A percentile compares a stretch with the other conserved stretches of the same genome.
phyloP scores from a whole-genome alignment of 2,797 vertebrate genomes.

The Sebastes vulpes region DNA sequence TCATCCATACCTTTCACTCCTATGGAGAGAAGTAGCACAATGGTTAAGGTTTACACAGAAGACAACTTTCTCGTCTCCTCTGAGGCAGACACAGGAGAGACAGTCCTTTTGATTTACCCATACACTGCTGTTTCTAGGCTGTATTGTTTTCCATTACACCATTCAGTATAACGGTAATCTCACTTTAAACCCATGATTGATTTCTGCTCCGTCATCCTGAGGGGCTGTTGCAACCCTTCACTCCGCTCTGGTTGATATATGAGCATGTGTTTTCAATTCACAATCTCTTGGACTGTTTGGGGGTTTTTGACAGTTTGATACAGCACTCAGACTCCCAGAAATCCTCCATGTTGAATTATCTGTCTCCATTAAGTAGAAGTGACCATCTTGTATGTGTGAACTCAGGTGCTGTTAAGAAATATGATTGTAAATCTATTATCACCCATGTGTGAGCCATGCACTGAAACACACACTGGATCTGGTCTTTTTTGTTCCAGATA shows the following conservation, averaged over 20 bases:
- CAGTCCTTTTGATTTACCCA: slow-evolving; percentile 9
- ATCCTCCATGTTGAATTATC: slow-evolving; percentile 13
- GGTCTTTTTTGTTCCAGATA: background rate
- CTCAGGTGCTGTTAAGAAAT: slow-evolving; percentile 4
- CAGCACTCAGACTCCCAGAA: slow-evolving; percentile 16
- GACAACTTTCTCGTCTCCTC: background rate
- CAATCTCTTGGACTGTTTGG: background rate
- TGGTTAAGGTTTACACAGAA: background rate
- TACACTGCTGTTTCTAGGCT: background rate
- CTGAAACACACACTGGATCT: background rate
- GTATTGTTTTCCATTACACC: slow-evolving; percentile 38
- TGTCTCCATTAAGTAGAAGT: slow-evolving; percentile 7
- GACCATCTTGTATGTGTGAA: slow-evolving; percentile 7
- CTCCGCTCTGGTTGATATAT: slow-evolving; percentile 18
- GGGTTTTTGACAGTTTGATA: background rate
- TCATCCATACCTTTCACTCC: background rate
- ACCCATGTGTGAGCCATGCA: slow-evolving; percentile 3
- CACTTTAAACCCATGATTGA: slow-evolving; percentile 30
- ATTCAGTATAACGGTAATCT: background rate
- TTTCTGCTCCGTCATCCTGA: slow-evolving; percentile 19
- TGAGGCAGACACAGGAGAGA: background rate
- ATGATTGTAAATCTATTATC: slow-evolving; percentile 16
- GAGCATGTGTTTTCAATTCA: slow-evolving; percentile 52
- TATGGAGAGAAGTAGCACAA: background rate
- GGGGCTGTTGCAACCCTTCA: slow-evolving; percentile 22